Evolutionary conservation across 2,888 invertebrate genomes (phyloP).

Genomic region (Andrena camellia): DNA sequence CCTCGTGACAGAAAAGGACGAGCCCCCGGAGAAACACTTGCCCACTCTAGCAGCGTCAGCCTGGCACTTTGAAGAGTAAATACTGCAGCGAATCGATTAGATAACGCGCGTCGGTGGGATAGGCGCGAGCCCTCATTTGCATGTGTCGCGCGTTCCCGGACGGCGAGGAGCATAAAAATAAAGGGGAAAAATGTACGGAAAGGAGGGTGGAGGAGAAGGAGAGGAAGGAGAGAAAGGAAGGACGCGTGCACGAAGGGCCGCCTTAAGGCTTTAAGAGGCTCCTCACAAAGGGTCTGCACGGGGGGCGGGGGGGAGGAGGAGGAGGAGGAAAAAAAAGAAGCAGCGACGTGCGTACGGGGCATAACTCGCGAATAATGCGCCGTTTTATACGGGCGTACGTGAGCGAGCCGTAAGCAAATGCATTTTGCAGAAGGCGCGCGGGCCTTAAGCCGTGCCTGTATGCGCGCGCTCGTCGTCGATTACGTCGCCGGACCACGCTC

Average conservation of each 20-base stretch:
- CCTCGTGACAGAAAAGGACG: not conserved
- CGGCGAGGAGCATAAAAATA: conserved; percentile 14
- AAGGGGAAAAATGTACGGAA: not conserved
- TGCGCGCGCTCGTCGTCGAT: conserved; percentile 37
- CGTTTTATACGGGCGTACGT: conserved; percentile 75
- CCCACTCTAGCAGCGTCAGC: not conserved
- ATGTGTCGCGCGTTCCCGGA: conserved; percentile 53
- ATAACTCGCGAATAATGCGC: conserved; percentile 78
- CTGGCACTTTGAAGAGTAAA: not conserved
- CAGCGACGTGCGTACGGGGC: conserved; percentile 70
- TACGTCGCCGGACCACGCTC: conserved; percentile 55
- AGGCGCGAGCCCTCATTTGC: conserved; percentile 42
- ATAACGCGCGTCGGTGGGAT: conserved; percentile 6
- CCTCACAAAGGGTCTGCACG: conserved; percentile 49
- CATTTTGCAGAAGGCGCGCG: conserved; percentile 57
- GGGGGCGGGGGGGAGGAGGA: conserved; percentile 16
- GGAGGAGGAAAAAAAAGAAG: conserved; percentile 40
- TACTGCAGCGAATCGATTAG: conserved; percentile 31
- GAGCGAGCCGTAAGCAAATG: conserved; percentile 72
- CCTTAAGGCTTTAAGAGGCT: conserved; percentile 64
- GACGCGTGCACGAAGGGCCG: conserved; percentile 66
- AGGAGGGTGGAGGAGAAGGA: not conserved
- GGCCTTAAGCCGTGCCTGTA: conserved; percentile 55
- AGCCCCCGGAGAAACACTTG: not conserved
- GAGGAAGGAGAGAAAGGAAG: conserved; percentile 37